Evolutionary conservation across 2,797 vertebrate species (phyloP).

Genomic region (Paguma larvata): DNA sequence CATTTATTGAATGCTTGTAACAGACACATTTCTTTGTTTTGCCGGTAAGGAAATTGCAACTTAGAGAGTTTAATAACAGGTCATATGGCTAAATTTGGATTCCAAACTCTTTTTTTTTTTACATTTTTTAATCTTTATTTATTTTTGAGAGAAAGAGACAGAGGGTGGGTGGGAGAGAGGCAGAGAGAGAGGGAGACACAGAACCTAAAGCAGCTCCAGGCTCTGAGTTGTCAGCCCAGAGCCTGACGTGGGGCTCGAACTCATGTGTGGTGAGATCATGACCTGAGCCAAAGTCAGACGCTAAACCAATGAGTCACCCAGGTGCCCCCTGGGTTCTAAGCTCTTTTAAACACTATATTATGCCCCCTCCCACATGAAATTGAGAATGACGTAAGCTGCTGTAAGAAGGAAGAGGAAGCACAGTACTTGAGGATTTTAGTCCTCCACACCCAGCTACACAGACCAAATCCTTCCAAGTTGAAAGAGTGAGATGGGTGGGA

Average conservation of each 20-base stretch:
- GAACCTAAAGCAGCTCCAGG: too few species aligned
- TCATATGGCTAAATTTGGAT: constrained; percentile 42
- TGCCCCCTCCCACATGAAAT: neutral
- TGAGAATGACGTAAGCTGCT: neutral
- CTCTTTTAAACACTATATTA: neutral
- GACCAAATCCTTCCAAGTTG: constrained; percentile 73
- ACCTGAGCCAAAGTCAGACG: too few species aligned
- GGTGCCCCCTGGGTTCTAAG: neutral
- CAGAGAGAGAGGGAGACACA: too few species aligned
- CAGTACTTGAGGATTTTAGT: constrained; percentile 59
- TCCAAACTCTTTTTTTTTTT: neutral
- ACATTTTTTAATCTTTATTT: too few species aligned
- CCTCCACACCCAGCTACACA: constrained; percentile 53
- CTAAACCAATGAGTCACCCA: too few species aligned
- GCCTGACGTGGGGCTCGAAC: too few species aligned
- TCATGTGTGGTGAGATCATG: too few species aligned
- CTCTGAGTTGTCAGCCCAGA: too few species aligned
- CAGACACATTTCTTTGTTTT: neutral
- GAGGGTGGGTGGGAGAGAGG: too few species aligned
- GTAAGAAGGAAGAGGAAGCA: neutral
- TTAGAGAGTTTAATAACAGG: constrained; percentile 29
- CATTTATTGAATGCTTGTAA: neutral
- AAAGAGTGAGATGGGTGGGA: constrained; percentile 57
- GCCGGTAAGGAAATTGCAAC: neutral
- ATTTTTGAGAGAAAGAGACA: too few species aligned